phyloP scores from a whole-genome alignment of 2,797 vertebrate genomes.

The Alfaro cultratus region DNA sequence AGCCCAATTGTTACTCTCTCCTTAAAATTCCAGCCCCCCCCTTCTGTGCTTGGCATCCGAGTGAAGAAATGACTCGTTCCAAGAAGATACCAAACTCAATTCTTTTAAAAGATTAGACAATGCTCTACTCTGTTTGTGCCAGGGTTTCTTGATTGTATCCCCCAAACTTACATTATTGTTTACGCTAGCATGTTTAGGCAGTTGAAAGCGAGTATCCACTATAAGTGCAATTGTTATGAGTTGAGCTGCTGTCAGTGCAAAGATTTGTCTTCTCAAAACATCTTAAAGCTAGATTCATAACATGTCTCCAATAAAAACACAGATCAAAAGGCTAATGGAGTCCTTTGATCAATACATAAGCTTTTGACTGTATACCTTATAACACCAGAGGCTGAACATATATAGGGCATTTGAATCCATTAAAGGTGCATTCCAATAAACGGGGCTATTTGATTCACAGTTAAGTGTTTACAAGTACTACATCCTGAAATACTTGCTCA shows the following conservation, averaged over 20 bases:
- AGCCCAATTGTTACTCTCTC: conserved; percentile 67
- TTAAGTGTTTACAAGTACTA: conserved; percentile 30
- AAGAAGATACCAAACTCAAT: conserved; percentile 36
- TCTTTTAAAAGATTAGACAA: conserved; percentile 26
- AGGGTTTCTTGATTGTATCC: conserved; percentile 10
- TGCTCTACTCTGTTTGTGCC: conserved; percentile 14
- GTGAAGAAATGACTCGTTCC: conserved; percentile 57
- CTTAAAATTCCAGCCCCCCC: conserved; percentile 65
- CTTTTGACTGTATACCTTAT: conserved; percentile 54
- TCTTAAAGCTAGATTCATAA: conserved; percentile 66
- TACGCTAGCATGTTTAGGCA: conserved; percentile 50
- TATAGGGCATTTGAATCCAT: conserved; percentile 52
- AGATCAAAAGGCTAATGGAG: conserved; percentile 71
- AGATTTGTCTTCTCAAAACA: conserved; percentile 65
- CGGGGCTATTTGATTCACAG: conserved; percentile 23
- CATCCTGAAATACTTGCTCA: not conserved
- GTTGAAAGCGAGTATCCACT: conserved; percentile 53
- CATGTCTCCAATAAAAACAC: conserved; percentile 65
- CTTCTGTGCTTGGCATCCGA: conserved; percentile 59
- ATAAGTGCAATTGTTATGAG: conserved; percentile 53
- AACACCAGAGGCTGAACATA: conserved; percentile 29
- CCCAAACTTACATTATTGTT: conserved; percentile 39
- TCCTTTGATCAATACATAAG: conserved; percentile 73
- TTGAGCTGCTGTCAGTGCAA: conserved; percentile 12
- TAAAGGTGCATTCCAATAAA: conserved; percentile 47